Conservation (phyloP, 2,797 vertebrate species). For the Poecile montanus region DNA sequence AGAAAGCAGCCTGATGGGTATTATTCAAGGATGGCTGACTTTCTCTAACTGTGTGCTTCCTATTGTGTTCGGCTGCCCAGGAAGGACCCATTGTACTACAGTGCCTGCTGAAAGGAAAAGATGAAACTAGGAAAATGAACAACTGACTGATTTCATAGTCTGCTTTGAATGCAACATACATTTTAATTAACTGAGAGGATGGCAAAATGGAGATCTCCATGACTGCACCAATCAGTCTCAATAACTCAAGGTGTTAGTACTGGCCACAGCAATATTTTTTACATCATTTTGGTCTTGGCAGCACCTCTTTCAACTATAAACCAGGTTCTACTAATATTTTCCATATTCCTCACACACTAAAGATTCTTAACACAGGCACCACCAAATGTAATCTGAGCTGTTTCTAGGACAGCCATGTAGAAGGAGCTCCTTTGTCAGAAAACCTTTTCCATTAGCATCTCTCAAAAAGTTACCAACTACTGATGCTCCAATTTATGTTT, state of each 20-base stretch:
- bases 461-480: neutral
- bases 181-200: neutral
- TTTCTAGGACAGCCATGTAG: neutral
- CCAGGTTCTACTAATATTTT: constrained; percentile 22
- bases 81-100: constrained; percentile 31
- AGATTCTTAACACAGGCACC: neutral
- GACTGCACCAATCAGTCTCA: constrained; percentile 5
- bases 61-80: constrained; percentile 44
- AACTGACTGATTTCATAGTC: constrained; percentile 3
- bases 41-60: constrained; percentile 29
- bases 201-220: neutral
- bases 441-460: neutral
- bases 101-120: constrained; percentile 3
- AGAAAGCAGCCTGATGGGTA: constrained; percentile 56
- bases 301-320: constrained; percentile 10
- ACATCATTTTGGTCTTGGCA: neutral
- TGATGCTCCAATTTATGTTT: neutral
- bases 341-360: neutral
- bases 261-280: neutral
- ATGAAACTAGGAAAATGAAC: constrained; percentile 24
- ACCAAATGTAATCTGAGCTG: neutral
- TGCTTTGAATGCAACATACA: constrained; percentile 4
- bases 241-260: neutral
- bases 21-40: constrained; percentile 58
- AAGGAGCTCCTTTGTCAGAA: neutral